Evolutionary conservation across 2,113 vertebrate genomes (phyloP), one percentile per base, ranked within the genome.

Genomic region (Pagrus major): DNA sequence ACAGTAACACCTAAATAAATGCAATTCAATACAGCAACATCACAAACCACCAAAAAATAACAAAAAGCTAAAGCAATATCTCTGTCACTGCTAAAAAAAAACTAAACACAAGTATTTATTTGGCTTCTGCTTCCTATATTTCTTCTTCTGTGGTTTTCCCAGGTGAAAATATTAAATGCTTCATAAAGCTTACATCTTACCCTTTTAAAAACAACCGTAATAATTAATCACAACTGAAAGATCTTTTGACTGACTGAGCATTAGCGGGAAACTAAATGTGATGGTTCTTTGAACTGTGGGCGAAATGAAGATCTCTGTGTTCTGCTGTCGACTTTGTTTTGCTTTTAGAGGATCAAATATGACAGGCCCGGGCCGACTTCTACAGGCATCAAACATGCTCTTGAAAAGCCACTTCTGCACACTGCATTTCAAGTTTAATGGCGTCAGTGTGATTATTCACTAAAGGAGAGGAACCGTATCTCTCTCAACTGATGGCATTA

Each of bases 221-320:
- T 35, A 51, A 71, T 65, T 44, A 51, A 65, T 51, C 51, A 39
- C 25, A 64, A 49, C 6, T 54, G n/a, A 64, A 58, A 74, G 56
- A 47, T 42, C 9, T 15, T 67, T 61, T 60, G 46, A 37, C 16
- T 59, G 60, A 63, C n/a, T 56, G n/a, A 47, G 8, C n/a, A 33
- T 39, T 31, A 7, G 16, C 10, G 27, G 21, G 29, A 47, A 35
- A 49, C n/a, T n/a, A 49, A 31, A 20, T 5, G 2, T 49, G 12
- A 51, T 35, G 20, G 41, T 29, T 15, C 44, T 72, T 72, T 83
- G 61, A 72, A 67, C 37, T 61, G n/a, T 39, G 18, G 6, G 37
- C 47, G 58, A 58, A 72, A 77, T 68, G 52, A 80, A 68, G 64
- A 76, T 67, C 35, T 56, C 31, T 29, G 21, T 63, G 27, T 70